These are phyloP conservation scores for Thera britannica DNA, from an alignment of 2,888 invertebrate genomes.

Conservation along the genomic window DNA sequence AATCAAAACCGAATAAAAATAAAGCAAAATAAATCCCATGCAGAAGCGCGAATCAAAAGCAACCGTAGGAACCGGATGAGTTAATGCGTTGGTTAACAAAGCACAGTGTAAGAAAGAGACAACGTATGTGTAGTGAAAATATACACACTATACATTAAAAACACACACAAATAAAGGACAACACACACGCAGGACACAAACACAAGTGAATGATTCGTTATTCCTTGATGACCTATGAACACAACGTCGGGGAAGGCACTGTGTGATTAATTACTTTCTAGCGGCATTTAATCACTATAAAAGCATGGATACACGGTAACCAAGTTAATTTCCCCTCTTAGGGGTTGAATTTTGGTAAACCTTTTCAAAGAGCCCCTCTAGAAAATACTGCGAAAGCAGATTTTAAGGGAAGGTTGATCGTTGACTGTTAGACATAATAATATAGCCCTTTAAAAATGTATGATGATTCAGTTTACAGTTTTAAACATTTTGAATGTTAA, in stretches of 20 bases:
- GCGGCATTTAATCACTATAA: background rate
- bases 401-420: too few relatives aligned
- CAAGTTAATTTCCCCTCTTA: background rate
- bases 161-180: constrained; percentile 15
- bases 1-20: constrained; percentile 33
- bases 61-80: constrained; percentile 35
- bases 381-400: too few relatives aligned
- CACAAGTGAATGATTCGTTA: constrained; percentile 41
- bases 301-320: background rate
- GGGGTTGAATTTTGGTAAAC: too few relatives aligned
- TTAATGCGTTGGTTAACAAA: constrained; percentile 42
- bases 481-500: too few relatives aligned
- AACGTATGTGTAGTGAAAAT: constrained; percentile 29
- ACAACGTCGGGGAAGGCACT: constrained; percentile 35
- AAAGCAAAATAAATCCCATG: constrained; percentile 51
- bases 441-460: too few relatives aligned
- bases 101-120: constrained; percentile 34
- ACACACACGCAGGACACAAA: constrained; percentile 39
- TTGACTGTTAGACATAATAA: too few relatives aligned
- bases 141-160: constrained; percentile 23
- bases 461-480: too few relatives aligned
- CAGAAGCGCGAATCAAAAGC: constrained; percentile 45
- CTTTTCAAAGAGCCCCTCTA: too few relatives aligned
- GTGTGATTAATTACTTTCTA: background rate
- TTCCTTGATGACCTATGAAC: constrained; percentile 30